A percentile compares a stretch with the other conserved stretches of the same genome.
These are phyloP conservation scores for Eilema sororculum DNA, from an alignment of 2,888 invertebrate genomes.

Conservation along the genomic window DNA sequence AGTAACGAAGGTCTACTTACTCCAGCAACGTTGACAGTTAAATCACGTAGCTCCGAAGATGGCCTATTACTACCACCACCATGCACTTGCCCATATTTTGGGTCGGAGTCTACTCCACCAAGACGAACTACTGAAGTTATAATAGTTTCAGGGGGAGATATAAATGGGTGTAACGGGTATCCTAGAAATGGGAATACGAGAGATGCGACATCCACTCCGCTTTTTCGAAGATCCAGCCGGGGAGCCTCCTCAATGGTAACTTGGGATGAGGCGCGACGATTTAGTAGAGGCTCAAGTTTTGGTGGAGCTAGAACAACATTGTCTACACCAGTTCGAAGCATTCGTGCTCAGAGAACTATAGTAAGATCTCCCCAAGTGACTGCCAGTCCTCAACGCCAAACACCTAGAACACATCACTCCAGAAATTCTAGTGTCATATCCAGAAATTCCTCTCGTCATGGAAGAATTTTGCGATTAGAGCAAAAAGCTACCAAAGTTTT, in stretches of 20 bases:
- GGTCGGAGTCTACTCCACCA: constrained; percentile 88
- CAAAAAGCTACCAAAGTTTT: constrained; percentile 98
- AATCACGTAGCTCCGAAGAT: constrained; percentile 81
- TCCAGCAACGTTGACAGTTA: constrained; percentile 73
- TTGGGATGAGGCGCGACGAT: constrained; percentile 90
- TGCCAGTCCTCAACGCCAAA: constrained; percentile 79
- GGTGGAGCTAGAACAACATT: constrained; percentile 89
- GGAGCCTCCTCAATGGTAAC: constrained; percentile 93
- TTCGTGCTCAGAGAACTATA: constrained; percentile 74
- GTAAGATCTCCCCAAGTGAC: constrained; percentile 71
- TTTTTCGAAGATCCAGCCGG: constrained; percentile 84
- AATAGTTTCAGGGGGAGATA: constrained; percentile 85
- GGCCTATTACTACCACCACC: constrained; percentile 90
- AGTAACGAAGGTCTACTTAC: constrained; percentile 76
- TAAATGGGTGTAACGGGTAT: constrained; percentile 78
- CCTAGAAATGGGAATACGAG: constrained; percentile 72
- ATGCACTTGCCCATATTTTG: constrained; percentile 94
- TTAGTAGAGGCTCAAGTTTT: constrained; percentile 90
- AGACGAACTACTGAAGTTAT: constrained; percentile 82
- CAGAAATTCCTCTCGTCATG: constrained; percentile 93
- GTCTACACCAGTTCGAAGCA: constrained; percentile 82
- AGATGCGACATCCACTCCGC: constrained; percentile 79
- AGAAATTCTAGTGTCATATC: constrained; percentile 94
- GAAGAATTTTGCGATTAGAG: constrained; percentile 94
- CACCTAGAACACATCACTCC: constrained; percentile 91